Conservation (phyloP, 2,888 invertebrate genomes). For the Cheiracanthium punctorium region DNA sequence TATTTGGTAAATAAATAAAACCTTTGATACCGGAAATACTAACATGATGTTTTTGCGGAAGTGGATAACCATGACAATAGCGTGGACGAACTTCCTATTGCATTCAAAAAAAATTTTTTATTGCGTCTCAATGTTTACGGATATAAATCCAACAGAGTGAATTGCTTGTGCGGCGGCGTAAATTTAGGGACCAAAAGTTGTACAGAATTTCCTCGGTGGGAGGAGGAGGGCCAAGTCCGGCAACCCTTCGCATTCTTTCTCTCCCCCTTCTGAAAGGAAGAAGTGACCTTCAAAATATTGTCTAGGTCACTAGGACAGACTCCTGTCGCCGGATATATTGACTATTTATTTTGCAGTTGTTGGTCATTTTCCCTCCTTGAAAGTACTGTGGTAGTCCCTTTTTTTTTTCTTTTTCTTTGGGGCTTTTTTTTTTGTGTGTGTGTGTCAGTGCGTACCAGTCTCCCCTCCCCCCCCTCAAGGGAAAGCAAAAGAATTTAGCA, state of each 20-base stretch:
- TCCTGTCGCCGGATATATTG: not conserved
- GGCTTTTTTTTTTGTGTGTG: too few species aligned
- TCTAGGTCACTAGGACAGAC: constrained; percentile 50
- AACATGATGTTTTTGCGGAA: not conserved
- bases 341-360: not conserved
- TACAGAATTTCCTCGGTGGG: not conserved
- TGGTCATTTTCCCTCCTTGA: not conserved
- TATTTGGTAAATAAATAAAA: too few species aligned
- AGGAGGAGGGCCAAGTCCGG: not conserved
- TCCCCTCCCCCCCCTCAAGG: too few species aligned
- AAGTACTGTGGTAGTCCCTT: too few species aligned
- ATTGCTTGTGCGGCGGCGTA: not conserved
- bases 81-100: constrained; percentile 1
- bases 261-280: not conserved
- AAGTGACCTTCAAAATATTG: constrained; percentile 41
- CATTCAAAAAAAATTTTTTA: not conserved
- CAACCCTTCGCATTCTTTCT: constrained; percentile 33
- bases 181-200: not conserved
- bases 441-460: too few species aligned
- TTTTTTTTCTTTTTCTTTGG: too few species aligned
- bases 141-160: not conserved
- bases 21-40: constrained; percentile 7
- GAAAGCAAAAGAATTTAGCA: too few species aligned
- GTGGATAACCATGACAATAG: not conserved
- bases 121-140: not conserved